Evolutionary conservation across 2,888 invertebrate genomes (phyloP).

Genomic region (Meteorus colon): DNA sequence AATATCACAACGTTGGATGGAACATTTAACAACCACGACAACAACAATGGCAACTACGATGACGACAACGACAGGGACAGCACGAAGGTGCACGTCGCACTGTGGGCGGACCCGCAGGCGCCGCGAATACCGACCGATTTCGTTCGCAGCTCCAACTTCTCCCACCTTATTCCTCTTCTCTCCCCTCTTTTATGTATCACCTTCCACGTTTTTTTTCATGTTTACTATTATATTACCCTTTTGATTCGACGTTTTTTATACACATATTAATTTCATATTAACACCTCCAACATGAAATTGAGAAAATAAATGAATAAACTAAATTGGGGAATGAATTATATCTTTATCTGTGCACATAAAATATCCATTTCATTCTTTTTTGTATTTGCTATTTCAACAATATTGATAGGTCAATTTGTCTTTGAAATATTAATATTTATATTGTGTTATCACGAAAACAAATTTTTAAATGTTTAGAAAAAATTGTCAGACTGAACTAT

Average conservation of each 20-base stretch:
- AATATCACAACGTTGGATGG: neutral
- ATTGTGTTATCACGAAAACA: too few species aligned
- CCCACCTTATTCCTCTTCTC: slow-evolving; percentile 40
- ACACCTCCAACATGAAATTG: slow-evolving; percentile 1
- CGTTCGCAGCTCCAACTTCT: slow-evolving; percentile 49
- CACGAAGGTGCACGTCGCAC: slow-evolving; percentile 51
- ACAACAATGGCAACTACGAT: slow-evolving; percentile 29
- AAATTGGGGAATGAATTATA: neutral
- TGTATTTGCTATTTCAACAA: too few species aligned
- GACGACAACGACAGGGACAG: slow-evolving; percentile 45
- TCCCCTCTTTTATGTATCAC: slow-evolving; percentile 35
- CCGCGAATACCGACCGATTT: slow-evolving; percentile 52
- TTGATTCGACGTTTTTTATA: slow-evolving; percentile 35
- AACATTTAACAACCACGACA: slow-evolving; percentile 14
- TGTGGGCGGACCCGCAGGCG: slow-evolving; percentile 53
- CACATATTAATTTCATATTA: slow-evolving; percentile 27
- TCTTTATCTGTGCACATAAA: neutral
- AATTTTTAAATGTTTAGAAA: too few species aligned
- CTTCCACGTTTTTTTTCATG: slow-evolving; percentile 14
- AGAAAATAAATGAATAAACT: neutral
- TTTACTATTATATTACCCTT: slow-evolving; percentile 8
- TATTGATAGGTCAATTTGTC: too few species aligned
- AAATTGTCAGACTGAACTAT: too few species aligned
- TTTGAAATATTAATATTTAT: too few species aligned
- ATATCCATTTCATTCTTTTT: too few species aligned